Base-by-base conservation (phyloP, 2,113 vertebrate genomes). In the Elaphurus davidianus region DNA sequence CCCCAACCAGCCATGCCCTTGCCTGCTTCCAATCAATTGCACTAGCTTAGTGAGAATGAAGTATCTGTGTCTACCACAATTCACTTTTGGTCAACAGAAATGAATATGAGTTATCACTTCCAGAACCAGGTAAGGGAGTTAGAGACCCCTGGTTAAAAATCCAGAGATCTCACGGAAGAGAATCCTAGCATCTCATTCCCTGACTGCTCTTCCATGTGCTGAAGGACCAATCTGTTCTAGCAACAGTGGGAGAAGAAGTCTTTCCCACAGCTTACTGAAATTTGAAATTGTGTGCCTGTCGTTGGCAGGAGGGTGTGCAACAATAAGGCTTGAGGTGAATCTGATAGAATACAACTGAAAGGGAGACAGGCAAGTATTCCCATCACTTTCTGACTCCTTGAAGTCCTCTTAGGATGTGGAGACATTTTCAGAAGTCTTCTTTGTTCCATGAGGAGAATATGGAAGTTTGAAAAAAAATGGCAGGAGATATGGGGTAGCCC, bases 111-210 rank as follows among this genome's bases (percentile, higher is more conserved):
- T 23, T 50, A 79, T 4, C 23, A 47, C 83, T 94, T 92, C 27
- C 50, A 74, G 90, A 76, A 50, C 21, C 15, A 91, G 40, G 47
- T n/a, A 15, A 92, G 14, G 1, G 1, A 25, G 2, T 25, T 52
- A 27, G 15, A 47, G 52, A 60, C 54, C 13, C 40, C 30, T 13
- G 11, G 55, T 52, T 52, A 74, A 55, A 59, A 33, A 40, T 17
- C 30, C n/a, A 11, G 7, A 25, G 12, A 52, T 3, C 54, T 27
- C 21, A 67, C 0, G 7, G 21, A n/a, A n/a, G 1, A 84, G 3
- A 94, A 71, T 21, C 6, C 7, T 71, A 16, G 9, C 25, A 23
- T 64, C 60, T 87, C 12, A 25, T n/a, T 45, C 36, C 4, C 87
- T 55, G 17, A 5, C 5, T 30, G 16, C 36, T 79, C 3, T 7